These are phyloP conservation scores for Carassius carassius DNA, from an alignment of 2,113 vertebrate genomes.

Conservation along the genomic window DNA sequence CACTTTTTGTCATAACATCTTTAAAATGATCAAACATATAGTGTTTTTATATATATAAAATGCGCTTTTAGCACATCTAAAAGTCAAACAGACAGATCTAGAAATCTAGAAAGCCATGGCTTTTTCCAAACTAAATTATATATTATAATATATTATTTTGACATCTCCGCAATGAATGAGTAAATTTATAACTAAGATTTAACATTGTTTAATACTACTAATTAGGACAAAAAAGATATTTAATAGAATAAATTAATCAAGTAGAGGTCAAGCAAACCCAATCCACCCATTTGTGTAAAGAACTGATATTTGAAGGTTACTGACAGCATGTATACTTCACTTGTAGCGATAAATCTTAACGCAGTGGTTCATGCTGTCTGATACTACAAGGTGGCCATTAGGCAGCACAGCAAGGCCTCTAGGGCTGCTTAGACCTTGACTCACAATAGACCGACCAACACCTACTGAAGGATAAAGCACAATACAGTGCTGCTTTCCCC, in stretches of 20 bases:
- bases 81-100: not conserved
- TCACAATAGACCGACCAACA: constrained; percentile 66
- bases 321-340: constrained; percentile 24
- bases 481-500: constrained; percentile 73
- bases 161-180: not conserved
- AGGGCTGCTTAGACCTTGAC: constrained; percentile 75
- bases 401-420: constrained; percentile 74
- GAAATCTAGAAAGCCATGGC: not conserved
- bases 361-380: constrained; percentile 83
- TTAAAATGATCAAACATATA: constrained; percentile 6
- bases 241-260: not conserved
- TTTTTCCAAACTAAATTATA: not conserved
- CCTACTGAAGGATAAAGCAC: constrained; percentile 73
- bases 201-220: constrained; percentile 4
- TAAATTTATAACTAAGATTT: not conserved
- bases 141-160: not conserved
- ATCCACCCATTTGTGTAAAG: not conserved
- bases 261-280: not conserved
- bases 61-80: not conserved
- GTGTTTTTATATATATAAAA: not conserved
- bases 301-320: not conserved
- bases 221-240: not conserved
- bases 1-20: not conserved
- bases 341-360: constrained; percentile 79
- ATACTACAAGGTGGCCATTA: constrained; percentile 73